phyloP scores from a whole-genome alignment of 1,140 invertebrate genomes.

The Zaprionus inermis region DNA sequence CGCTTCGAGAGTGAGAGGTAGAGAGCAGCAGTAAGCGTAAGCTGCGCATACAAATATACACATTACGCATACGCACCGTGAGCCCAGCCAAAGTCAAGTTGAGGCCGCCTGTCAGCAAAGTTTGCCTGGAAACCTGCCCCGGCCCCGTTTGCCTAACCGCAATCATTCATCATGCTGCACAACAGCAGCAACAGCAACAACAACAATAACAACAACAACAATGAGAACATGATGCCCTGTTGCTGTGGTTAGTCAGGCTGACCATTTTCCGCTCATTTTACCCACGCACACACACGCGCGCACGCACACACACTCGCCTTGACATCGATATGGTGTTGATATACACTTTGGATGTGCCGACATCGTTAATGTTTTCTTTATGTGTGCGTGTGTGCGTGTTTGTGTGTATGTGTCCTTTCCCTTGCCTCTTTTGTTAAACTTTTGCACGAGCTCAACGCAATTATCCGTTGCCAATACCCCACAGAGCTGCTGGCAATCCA shows the following conservation, averaged over 20 bases:
- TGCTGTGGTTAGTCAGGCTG: conserved; percentile 46
- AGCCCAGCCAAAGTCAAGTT: conserved; percentile 42
- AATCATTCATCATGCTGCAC: conserved; percentile 73
- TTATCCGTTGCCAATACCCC: conserved; percentile 56
- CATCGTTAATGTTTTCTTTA: conserved; percentile 62
- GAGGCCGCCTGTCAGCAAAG: conserved; percentile 66
- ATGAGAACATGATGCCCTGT: conserved; percentile 46
- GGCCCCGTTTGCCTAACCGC: conserved; percentile 51
- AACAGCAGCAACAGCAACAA: conserved; percentile 23
- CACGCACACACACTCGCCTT: conserved; percentile 29
- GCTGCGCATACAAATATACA: conserved; percentile 16
- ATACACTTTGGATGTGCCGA: conserved; percentile 58
- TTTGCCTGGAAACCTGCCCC: conserved; percentile 39
- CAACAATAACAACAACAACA: conserved; percentile 41
- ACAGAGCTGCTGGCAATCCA: conserved; percentile 59
- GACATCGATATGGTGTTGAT: conserved; percentile 73
- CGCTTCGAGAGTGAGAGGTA: conserved; percentile 1
- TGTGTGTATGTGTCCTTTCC: conserved; percentile 16
- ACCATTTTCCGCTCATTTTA: conserved; percentile 65
- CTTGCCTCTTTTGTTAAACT: conserved; percentile 9
- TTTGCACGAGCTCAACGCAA: conserved; percentile 41
- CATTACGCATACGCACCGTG: conserved; percentile 71
- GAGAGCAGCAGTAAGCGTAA: neutral
- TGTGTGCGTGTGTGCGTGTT: conserved; percentile 23
- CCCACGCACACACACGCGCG: conserved; percentile 1